Evolutionary conservation across 2,113 vertebrate genomes (phyloP), one percentile per base, ranked within the genome.

Genomic region (Erythrolamprus reginae): DNA sequence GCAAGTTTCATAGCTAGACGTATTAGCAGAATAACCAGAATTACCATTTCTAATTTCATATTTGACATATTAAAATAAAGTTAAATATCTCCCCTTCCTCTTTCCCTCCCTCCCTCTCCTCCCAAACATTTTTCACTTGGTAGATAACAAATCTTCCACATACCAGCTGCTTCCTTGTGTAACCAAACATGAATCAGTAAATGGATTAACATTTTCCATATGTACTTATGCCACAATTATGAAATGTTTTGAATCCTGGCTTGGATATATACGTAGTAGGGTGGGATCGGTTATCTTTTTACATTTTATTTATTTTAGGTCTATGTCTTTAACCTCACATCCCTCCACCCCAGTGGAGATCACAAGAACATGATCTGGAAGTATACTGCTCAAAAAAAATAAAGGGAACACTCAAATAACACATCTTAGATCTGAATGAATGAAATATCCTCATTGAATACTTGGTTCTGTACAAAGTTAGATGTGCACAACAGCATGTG

Each of bases 151-250:
- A 92, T 53, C n/a, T 91, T 45, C 86, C 94, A n/a, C 89, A 84
- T 87, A 92, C 94, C 94, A 90, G 89, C 2, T 9, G 70, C 90
- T 93, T 89, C 95, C 96, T 95, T 95, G 92, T 94, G 92, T 87
- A 93, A 94, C 82, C 21, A 24, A 88, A 94, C 93, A 92, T 93
- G 91, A 94, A 95, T 93, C 90, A 91, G 90, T 95, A 92, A 92
- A 88, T 94, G 92, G 93, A 91, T 94, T 90, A 88, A 87, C 91
- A 88, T 93, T 94, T 86, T 96, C 93, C 91, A 89, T 91, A 94
- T 93, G 91, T 96, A 92, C 93, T 96, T 95, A 65, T 89, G 38
- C 19, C 2, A 51, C 47, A 50, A 28, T 61, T 88, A 88, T 33
- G 45, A 55, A 50, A 45, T 19, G 3, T 84, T 89, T 84, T 19